Evolutionary conservation across 2,113 vertebrate genomes (phyloP).

Genomic region (Nycticebus coucang): DNA sequence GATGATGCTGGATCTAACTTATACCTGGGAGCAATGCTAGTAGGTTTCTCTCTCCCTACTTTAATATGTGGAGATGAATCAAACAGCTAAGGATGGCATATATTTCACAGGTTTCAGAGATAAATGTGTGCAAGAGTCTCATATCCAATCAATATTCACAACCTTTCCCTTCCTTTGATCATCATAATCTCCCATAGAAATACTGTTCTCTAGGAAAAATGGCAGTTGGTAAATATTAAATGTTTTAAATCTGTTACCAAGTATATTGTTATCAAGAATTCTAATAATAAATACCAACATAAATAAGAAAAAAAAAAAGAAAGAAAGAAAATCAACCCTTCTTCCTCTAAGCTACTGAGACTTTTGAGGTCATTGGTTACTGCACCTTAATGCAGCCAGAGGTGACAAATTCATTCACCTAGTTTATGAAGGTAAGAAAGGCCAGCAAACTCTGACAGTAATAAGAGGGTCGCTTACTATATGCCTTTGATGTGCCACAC

Average conservation of each 20-base stretch:
- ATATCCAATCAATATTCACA: background rate
- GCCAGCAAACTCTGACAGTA: background rate
- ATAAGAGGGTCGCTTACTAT: background rate
- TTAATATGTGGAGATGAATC: background rate
- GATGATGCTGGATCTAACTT: background rate
- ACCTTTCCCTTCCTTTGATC: background rate
- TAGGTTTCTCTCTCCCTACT: background rate
- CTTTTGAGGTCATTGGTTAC: background rate
- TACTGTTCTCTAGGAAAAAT: background rate
- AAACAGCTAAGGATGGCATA: background rate
- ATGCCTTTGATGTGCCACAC: too few relatives aligned
- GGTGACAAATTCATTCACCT: background rate
- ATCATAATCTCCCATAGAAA: slow-evolving; percentile 25
- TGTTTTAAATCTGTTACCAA: slow-evolving; percentile 34
- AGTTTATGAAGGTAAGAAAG: background rate
- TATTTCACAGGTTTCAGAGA: background rate
- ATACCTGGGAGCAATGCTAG: background rate
- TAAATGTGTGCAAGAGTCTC: background rate
- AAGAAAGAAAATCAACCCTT: too few relatives aligned
- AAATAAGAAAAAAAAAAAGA: too few relatives aligned
- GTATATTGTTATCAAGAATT: background rate
- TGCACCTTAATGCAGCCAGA: background rate
- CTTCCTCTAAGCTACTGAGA: background rate
- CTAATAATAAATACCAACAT: slow-evolving; percentile 42
- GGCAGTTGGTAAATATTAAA: background rate